Conservation (phyloP, 30 jellyfish, hydroid and myxozoan genomes). For the Phacellophora camtschatica region DNA sequence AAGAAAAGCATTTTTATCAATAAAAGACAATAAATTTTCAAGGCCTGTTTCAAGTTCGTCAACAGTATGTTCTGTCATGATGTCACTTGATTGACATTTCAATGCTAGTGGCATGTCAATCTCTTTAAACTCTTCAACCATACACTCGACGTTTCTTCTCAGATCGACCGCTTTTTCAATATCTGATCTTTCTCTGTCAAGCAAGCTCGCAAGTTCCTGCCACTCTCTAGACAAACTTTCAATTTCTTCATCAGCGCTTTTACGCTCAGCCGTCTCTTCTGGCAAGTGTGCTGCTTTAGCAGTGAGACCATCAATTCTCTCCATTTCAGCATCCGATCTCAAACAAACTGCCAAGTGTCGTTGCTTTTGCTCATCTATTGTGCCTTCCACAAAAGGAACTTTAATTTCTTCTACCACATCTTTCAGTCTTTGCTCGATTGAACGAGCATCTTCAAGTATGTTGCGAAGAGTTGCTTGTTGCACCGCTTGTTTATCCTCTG, state of each 20-base stretch:
- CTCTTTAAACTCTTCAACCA: conserved; percentile 9
- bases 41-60: neutral
- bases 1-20: neutral
- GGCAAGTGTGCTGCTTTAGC: conserved; percentile 4
- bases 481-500: neutral
- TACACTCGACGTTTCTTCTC: neutral
- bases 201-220: conserved; percentile 11
- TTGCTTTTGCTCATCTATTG: conserved; percentile 8
- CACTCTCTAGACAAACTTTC: conserved; percentile 14
- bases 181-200: conserved; percentile 33
- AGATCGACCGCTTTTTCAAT: conserved; percentile 33
- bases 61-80: neutral
- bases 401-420: neutral
- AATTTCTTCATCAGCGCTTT: neutral
- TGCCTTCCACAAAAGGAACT: neutral
- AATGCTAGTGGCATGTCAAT: neutral
- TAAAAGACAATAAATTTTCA: neutral
- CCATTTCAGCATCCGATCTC: conserved; percentile 43
- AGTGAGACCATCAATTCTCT: conserved; percentile 14
- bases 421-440: neutral
- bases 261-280: conserved; percentile 4
- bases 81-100: neutral
- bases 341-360: conserved; percentile 42
- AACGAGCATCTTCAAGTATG: neutral
- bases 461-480: neutral